These are phyloP conservation scores for Danio albolineatus DNA, from an alignment of 2,797 vertebrate genomes.

Conservation along the genomic window DNA sequence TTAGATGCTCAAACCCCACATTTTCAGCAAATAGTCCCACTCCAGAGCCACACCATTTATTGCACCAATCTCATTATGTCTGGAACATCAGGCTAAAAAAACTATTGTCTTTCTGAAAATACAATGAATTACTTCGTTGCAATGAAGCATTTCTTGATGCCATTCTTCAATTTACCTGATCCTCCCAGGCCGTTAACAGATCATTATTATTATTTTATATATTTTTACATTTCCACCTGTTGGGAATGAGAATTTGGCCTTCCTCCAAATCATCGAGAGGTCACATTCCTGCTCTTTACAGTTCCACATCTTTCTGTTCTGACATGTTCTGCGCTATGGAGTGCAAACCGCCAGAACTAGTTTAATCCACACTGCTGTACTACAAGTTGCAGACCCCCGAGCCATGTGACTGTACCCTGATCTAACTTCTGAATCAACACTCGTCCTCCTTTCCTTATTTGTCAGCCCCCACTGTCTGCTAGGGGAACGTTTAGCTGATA, in stretches of 20 bases:
- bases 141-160: too few species aligned
- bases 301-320: background rate
- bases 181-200: background rate
- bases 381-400: background rate
- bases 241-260: background rate
- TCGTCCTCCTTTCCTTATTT: too few species aligned
- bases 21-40: background rate
- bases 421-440: background rate
- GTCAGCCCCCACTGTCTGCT: background rate
- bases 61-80: background rate
- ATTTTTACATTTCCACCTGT: background rate
- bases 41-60: background rate
- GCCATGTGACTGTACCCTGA: too few species aligned
- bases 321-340: background rate
- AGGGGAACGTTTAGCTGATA: background rate
- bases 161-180: background rate
- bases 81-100: too few species aligned
- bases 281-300: slow-evolving; percentile 8
- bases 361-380: background rate
- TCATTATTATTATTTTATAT: background rate
- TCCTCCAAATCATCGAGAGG: slow-evolving; percentile 5
- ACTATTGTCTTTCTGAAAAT: background rate
- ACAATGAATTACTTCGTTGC: too few species aligned
- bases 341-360: slow-evolving; percentile 1
- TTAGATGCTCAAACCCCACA: too few species aligned